Evolutionary conservation across 2,888 invertebrate species (phyloP), one percentile per base, ranked within the genome.

Genomic region (Acronicta aceris): DNA sequence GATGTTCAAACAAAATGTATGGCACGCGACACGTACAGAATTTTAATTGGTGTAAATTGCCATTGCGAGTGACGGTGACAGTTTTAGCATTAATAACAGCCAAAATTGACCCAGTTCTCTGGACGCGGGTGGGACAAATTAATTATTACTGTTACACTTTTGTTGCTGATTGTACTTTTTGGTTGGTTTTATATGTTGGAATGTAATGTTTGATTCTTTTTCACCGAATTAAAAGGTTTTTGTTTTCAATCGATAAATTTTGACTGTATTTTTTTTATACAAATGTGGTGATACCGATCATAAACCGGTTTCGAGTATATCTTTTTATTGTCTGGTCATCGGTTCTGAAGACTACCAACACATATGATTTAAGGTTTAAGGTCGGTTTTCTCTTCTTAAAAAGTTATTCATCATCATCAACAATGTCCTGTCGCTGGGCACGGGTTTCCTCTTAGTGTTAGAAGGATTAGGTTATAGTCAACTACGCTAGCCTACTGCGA

Each of bases 21-120:
- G 87, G 83, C 68, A 67, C 69, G 70, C 74, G 78, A 83, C 82
- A 84, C 81, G 78, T 63, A 69, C 73, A 66, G 90, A 88, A 89
- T 90, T 87, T 89, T 87, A 90, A 90, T 87, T 84, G 88, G 79
- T 74, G 81, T 71, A 81, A 88, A 89, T 86, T 84, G 81, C 72
- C 78, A 68, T 70, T 62, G 51, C 69, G 78, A 78, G 66, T 76
- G 75, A 74, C 77, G 65, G 73, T 74, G 80, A 79, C 79, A 77
- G 75, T 74, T 80, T 79, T 78, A 79, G 76, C 76, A 74, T 76
- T 76, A 78, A 78, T 79, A 72, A 76, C 64, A 59, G 51, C 62
- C 71, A 71, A 64, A 72, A 68, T 63, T 71, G 79, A 76, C 79
- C 78, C 61, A 67, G 50, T 69, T 67, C 54, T 9, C 21, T 43